These are phyloP conservation scores for Embidobia sp. DNA, from an alignment of 2,888 invertebrate genomes.

Conservation along the genomic window DNA sequence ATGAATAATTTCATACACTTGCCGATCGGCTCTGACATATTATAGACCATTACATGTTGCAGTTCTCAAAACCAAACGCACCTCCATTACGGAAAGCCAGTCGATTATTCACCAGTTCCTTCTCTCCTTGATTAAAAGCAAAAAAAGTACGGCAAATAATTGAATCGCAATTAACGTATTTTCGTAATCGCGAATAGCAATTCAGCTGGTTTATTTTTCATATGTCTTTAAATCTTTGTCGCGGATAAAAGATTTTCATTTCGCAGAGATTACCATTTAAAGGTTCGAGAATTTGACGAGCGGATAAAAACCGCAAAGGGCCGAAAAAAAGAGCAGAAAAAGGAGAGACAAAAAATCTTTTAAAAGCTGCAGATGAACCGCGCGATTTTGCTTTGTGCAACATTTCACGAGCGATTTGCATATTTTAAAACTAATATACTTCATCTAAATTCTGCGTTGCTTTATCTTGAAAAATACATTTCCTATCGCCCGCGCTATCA, in stretches of 20 bases:
- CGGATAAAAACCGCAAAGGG: neutral
- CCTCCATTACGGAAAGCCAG: neutral
- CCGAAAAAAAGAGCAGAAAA: too few species aligned
- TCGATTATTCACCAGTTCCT: slow-evolving; percentile 12
- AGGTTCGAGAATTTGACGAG: slow-evolving; percentile 14
- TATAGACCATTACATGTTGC: slow-evolving; percentile 5
- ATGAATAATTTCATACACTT: slow-evolving; percentile 4
- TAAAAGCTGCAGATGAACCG: too few species aligned
- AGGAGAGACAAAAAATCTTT: slow-evolving; percentile 13
- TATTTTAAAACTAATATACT: slow-evolving; percentile 30
- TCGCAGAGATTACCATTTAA: slow-evolving; percentile 18
- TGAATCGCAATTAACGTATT: too few species aligned
- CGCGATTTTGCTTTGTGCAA: slow-evolving; percentile 2
- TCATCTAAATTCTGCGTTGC: slow-evolving; percentile 21
- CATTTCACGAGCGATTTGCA: slow-evolving; percentile 20
- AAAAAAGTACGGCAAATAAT: too few species aligned
- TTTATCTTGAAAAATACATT: too few species aligned
- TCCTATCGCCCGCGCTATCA: too few species aligned
- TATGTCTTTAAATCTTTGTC: too few species aligned
- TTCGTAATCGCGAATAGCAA: too few species aligned
- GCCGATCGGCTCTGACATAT: slow-evolving; percentile 7
- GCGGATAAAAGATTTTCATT: slow-evolving; percentile 31
- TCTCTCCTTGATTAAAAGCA: too few species aligned
- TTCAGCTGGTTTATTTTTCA: too few species aligned
- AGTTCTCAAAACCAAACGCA: too few species aligned